Base-by-base conservation (phyloP, 2,113 vertebrate genomes). In the Cheilinus undulatus region DNA sequence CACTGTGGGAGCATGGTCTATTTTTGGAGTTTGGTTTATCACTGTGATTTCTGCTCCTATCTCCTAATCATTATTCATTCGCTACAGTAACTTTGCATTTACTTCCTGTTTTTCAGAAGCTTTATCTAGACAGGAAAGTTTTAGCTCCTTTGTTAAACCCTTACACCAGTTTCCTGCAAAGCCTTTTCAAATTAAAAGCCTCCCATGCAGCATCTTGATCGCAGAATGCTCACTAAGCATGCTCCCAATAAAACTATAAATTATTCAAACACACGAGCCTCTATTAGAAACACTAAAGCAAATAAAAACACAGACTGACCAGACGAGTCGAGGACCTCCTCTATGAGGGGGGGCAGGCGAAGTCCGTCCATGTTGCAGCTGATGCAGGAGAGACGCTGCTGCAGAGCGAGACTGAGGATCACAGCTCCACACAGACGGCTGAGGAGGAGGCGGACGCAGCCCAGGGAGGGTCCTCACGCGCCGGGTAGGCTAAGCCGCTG, bases 321-420 rank as follows among this genome's bases (percentile, higher is more conserved):
- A 7, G 86, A 71, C 1, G 88, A 17, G 27, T 92, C 91, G 4
- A 92, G 77, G 28, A 87, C 86, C 76, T 92, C 92, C 80, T 92
- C 91, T 9, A 92, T 92, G 62, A 93, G 73, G 4, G 91, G 92
- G 0, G 92, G 91, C 54, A 93, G 86, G 23, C 86, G 89, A 43
- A 91, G 53, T 53, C 85, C 88, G 13, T 93, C 91, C 91, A 93
- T 91, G 80, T 68, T 80, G 36, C 54, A 27, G 45, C 28, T 20
- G 56, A 49, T 20, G 63, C 28, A 43, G 10, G 20, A 3, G 20
- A 59, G 24, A 17, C 4, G 28, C 72, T 36, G 60, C 65, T 48
- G 78, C 70, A 58, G 73, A 61, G 7, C n/a, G n/a, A 56, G 52
- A 56, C 0, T 19, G 28, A 45, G 58, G 53, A 28, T 12, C n/a